These are phyloP conservation scores for Drosophila lowei DNA, from an alignment of 1,140 invertebrate species.

Conservation along the genomic window DNA sequence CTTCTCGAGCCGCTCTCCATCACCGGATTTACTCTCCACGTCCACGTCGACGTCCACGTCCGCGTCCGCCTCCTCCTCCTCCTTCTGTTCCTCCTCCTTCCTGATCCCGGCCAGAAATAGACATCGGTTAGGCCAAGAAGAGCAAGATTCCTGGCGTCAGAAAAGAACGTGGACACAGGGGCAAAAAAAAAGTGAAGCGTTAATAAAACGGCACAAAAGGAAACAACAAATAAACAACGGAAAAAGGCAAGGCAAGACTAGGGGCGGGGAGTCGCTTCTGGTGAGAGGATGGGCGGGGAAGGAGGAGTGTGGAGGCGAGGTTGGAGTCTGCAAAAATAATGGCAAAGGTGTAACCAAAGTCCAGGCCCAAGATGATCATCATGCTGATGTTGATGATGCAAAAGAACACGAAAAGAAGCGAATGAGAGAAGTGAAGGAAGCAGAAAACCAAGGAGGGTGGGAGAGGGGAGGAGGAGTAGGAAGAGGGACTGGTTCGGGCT, in stretches of 20 bases:
- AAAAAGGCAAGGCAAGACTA: conserved; percentile 12
- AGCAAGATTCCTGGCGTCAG: conserved; percentile 66
- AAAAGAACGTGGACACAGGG: conserved; percentile 36
- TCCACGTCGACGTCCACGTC: too few relatives aligned
- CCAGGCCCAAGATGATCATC: conserved; percentile 40
- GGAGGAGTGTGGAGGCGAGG: background rate
- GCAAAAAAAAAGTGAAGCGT: conserved; percentile 71
- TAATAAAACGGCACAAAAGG: conserved; percentile 77
- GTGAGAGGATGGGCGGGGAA: background rate
- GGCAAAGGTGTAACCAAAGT: conserved; percentile 66
- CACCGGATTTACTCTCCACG: too few relatives aligned
- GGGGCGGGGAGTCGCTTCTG: background rate
- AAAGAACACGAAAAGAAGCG: conserved; percentile 36
- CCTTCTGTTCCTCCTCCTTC: background rate
- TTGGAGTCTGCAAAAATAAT: conserved; percentile 36
- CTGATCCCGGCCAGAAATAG: conserved; percentile 33
- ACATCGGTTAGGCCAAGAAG: conserved; percentile 41
- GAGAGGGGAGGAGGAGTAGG: conserved; percentile 7
- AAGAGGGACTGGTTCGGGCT: conserved; percentile 1
- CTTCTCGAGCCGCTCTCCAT: too few relatives aligned
- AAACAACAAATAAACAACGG: conserved; percentile 56
- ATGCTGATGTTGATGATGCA: conserved; percentile 18
- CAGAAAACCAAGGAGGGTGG: conserved; percentile 8
- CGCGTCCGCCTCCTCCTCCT: background rate
- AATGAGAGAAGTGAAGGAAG: conserved; percentile 15